Conservation (phyloP, 2,888 invertebrate genomes). For the Liodrosophila aerea region DNA sequence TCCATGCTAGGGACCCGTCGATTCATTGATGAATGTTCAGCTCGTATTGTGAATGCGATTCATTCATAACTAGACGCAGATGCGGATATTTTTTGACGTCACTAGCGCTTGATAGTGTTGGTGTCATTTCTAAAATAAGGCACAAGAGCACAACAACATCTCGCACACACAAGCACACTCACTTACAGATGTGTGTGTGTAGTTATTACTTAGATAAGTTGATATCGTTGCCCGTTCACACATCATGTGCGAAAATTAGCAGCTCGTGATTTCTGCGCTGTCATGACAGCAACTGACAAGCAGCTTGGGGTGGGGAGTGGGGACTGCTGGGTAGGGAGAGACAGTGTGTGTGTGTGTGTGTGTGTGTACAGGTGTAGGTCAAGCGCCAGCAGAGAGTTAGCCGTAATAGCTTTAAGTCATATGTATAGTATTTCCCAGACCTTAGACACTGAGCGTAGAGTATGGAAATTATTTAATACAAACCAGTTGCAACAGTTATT, state of each 20-base stretch:
- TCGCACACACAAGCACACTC: neutral
- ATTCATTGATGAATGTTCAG: too few species aligned
- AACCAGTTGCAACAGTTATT: too few species aligned
- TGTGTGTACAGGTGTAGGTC: slow-evolving; percentile 10
- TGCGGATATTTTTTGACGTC: too few species aligned
- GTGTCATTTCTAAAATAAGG: slow-evolving; percentile 2
- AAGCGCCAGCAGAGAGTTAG: neutral
- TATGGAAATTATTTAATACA: too few species aligned
- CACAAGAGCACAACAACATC: neutral
- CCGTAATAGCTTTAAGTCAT: too few species aligned
- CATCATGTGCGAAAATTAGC: slow-evolving; percentile 62
- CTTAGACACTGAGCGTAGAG: too few species aligned
- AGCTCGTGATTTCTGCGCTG: slow-evolving; percentile 21
- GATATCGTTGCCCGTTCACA: slow-evolving; percentile 38
- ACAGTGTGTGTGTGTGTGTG: too few species aligned
- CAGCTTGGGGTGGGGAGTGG: neutral
- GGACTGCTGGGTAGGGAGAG: too few species aligned
- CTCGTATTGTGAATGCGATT: too few species aligned
- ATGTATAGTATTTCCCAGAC: too few species aligned
- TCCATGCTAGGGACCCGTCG: too few species aligned
- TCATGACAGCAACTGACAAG: slow-evolving; percentile 21
- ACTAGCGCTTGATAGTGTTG: neutral
- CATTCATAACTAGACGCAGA: too few species aligned
- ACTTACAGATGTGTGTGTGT: neutral
- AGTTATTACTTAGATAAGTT: slow-evolving; percentile 13